Conservation (phyloP, 2,113 vertebrate genomes). For the Turnix velox region DNA sequence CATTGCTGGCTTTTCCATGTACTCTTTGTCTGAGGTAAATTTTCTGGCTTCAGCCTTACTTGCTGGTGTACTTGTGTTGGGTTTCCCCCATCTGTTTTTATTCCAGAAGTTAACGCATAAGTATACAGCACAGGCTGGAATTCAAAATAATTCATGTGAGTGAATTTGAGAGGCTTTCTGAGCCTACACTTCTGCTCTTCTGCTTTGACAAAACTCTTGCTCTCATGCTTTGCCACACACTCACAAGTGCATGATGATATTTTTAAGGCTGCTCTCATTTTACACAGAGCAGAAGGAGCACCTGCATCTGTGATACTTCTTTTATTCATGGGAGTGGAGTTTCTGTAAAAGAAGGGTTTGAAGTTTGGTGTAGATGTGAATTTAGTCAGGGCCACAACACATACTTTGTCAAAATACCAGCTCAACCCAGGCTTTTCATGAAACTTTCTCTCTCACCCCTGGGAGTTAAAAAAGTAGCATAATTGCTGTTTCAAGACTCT, state of each 20-base stretch:
- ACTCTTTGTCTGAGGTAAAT: neutral
- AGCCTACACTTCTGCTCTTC: neutral
- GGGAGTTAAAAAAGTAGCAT: neutral
- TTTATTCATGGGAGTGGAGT: neutral
- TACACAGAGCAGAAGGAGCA: neutral
- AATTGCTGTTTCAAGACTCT: neutral
- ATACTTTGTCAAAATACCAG: neutral
- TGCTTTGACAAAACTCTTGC: neutral
- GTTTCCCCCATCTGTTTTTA: neutral
- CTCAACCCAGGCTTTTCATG: neutral
- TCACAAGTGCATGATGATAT: neutral
- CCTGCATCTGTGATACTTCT: neutral
- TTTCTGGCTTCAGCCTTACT: neutral
- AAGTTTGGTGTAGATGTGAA: neutral
- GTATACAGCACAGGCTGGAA: neutral
- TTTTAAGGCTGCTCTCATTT: neutral
- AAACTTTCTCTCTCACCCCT: neutral
- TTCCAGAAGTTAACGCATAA: neutral
- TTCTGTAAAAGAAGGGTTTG: neutral
- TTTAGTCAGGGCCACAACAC: neutral
- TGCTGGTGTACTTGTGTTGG: rapidly evolving
- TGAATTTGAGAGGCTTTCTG: slow-evolving; percentile 12
- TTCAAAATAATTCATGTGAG: neutral
- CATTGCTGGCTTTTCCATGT: too few relatives aligned
- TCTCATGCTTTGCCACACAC: neutral